Evolutionary conservation across 2,797 vertebrate species (phyloP), one percentile per base, ranked within the genome.

Genomic region (Eurystomus glaucurus): DNA sequence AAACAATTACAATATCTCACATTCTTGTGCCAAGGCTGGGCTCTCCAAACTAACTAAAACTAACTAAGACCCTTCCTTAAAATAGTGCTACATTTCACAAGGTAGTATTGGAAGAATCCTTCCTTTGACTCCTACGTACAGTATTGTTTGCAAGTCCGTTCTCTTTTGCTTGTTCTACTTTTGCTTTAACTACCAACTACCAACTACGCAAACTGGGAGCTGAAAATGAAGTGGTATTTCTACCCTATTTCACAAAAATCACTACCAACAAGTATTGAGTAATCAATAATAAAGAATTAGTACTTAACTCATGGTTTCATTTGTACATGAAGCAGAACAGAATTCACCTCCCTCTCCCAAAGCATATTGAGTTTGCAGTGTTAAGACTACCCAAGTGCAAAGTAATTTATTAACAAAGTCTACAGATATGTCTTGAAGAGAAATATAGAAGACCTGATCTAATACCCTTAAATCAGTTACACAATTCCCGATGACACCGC

Each of bases 251-350:
- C 80, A 82, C 51, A 91, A 79, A 88, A 86, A 82, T 85, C 90
- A 57, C 77, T 96, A 82, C 33, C 83, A 92, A 85, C 2, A 14
- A 74, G 80, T 91, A 87, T 20, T 71, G 65, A 96, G 93, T 74
- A 92, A 88, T 77, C 95, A 93, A 85, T 95, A 94, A 91, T 88
- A 92, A 95, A 89, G 85, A 95, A 94, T 87, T 86, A 85, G 48
- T 60, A 74, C 55, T 95, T 93, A 85, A 82, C 62, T 91, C 52
- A 41, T 90, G 70, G 80, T 79, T 92, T 70, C 55, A 71, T 85
- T 93, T 95, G 55, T 66, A 94, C 80, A 51, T 6, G 3, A 92
- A 93, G 85, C 77, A 93, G 80, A 95, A 88, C 57, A 78, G 52
- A 96, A 93, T 54, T 85, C 83, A 90, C 54, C 48, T 76, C 64